Percentiles rank a stretch among this genome's conserved stretches.
These are phyloP conservation scores for Drosophila infuscata DNA, from an alignment of 2,888 invertebrate species.

Conservation along the genomic window DNA sequence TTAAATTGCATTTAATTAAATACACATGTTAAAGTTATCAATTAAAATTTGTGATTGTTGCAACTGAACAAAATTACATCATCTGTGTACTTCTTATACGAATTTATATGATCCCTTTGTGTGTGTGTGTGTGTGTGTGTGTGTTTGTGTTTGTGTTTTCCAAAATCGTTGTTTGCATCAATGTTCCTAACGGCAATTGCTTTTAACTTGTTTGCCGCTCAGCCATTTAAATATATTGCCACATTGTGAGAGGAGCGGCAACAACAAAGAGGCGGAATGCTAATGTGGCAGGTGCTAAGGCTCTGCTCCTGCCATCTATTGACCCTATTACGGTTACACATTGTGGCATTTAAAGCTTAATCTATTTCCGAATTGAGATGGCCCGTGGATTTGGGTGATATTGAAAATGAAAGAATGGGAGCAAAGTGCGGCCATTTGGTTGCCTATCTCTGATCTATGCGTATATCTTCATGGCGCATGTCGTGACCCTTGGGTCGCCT, in stretches of 20 bases:
- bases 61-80: not conserved
- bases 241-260: slow-evolving; percentile 30
- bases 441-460: slow-evolving; percentile 55
- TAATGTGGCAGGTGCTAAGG: slow-evolving; percentile 51
- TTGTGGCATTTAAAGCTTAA: slow-evolving; percentile 63
- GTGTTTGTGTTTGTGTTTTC: not conserved
- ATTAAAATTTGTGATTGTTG: not conserved
- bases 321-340: slow-evolving; percentile 60
- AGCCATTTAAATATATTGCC: slow-evolving; percentile 60
- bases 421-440: slow-evolving; percentile 42
- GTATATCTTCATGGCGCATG: slow-evolving; percentile 37
- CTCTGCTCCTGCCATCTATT: slow-evolving; percentile 41
- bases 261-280: slow-evolving; percentile 62
- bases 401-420: not conserved
- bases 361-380: slow-evolving; percentile 49
- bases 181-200: slow-evolving; percentile 42
- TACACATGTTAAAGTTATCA: not conserved
- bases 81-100: not conserved
- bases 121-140: not conserved
- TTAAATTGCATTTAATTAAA: not conserved
- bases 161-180: not conserved
- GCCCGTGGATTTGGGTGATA: not conserved
- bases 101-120: not conserved
- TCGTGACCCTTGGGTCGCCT: slow-evolving; percentile 36
- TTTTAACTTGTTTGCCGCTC: slow-evolving; percentile 51